A percentile compares a stretch with the other conserved stretches of the same genome.
Conservation (phyloP, 2,888 invertebrate species). For the Zhuqinia jingwanae region DNA sequence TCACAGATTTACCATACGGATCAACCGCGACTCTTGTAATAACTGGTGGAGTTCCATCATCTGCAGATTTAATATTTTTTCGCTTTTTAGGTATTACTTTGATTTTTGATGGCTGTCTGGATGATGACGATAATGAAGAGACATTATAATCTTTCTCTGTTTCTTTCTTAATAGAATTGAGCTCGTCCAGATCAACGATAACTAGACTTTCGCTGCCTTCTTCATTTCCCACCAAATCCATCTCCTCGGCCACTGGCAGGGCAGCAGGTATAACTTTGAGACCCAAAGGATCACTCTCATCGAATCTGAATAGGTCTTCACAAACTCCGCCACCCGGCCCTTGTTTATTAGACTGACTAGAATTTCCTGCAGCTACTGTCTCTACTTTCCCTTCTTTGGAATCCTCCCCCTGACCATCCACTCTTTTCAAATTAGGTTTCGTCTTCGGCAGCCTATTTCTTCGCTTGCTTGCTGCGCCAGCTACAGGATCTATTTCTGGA, state of each 20-base stretch:
- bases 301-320: constrained; percentile 69
- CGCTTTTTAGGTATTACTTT: constrained; percentile 11
- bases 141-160: not conserved
- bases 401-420: not conserved
- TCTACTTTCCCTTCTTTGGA: not conserved
- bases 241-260: constrained; percentile 42
- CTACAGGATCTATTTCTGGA: not conserved
- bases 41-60: not conserved
- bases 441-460: constrained; percentile 40
- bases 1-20: constrained; percentile 41
- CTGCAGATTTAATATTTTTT: not conserved
- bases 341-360: constrained; percentile 10
- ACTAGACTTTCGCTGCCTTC: constrained; percentile 37
- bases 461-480: not conserved
- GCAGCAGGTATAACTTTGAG: constrained; percentile 61
- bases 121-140: not conserved
- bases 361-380: not conserved
- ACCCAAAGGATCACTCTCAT: constrained; percentile 69
- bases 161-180: constrained; percentile 24
- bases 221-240: constrained; percentile 26
- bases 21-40: not conserved
- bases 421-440: constrained; percentile 36
- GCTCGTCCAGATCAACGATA: constrained; percentile 47
- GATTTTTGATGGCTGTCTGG: not conserved
- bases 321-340: not conserved